Conservation (phyloP, 2,113 vertebrate species). For the Ovibos moschatus region DNA sequence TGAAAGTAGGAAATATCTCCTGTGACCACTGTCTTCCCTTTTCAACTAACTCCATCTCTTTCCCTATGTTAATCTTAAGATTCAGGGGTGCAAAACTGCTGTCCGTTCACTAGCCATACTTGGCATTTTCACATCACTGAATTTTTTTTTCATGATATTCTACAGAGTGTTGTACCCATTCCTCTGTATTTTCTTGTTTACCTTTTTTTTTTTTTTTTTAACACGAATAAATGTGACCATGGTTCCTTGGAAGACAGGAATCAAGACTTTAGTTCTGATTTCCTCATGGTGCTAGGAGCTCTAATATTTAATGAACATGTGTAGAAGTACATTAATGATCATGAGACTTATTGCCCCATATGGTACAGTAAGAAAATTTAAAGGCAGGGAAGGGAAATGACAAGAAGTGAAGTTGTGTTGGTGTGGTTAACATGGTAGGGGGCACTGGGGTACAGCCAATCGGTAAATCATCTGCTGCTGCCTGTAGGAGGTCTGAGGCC, state of each 20-base stretch:
- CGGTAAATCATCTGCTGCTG: neutral
- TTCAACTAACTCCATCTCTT: neutral
- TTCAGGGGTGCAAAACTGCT: neutral
- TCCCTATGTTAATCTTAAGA: neutral
- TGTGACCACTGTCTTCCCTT: neutral
- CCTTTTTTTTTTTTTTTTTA: neutral
- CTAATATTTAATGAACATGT: neutral
- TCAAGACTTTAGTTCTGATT: neutral
- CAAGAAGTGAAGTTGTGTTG: neutral
- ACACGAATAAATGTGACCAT: neutral
- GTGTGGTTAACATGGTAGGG: neutral
- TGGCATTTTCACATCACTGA: neutral
- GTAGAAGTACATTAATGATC: neutral
- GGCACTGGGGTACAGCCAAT: neutral
- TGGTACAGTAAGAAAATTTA: neutral
- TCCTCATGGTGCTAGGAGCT: neutral
- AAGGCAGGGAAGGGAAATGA: neutral
- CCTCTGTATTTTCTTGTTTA: neutral
- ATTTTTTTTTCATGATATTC: neutral
- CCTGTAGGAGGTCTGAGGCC: neutral
- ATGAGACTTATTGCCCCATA: neutral
- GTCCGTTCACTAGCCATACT: rapidly evolving
- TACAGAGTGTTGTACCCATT: neutral
- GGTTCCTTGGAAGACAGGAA: neutral
- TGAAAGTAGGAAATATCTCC: neutral